Evolutionary conservation across 2,113 vertebrate species (phyloP).

Genomic region (Irena cyanogastra): DNA sequence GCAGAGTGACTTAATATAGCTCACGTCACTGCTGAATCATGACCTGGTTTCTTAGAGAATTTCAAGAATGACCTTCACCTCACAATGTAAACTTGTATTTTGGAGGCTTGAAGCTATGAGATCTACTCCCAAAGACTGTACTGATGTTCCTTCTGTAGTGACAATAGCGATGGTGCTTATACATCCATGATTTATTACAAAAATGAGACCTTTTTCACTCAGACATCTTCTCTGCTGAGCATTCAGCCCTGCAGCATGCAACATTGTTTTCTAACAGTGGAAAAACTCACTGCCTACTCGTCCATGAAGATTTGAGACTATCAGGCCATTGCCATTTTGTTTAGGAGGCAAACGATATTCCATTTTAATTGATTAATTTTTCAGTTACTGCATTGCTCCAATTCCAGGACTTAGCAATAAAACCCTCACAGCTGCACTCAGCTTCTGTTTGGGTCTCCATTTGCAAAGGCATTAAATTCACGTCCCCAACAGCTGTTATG

Average conservation of each 20-base stretch:
- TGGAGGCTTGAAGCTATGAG: neutral
- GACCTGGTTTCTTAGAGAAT: neutral
- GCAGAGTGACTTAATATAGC: neutral
- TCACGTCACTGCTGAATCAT: accelerated
- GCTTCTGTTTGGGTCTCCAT: neutral
- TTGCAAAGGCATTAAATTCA: constrained; percentile 20
- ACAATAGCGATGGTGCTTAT: neutral
- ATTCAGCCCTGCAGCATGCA: neutral
- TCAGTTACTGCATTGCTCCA: constrained; percentile 29
- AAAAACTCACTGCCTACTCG: neutral
- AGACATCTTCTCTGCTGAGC: neutral
- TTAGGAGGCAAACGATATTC: constrained; percentile 34
- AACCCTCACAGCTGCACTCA: neutral
- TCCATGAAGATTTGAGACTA: neutral
- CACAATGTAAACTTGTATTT: neutral
- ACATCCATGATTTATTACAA: neutral
- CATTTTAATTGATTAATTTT: constrained; percentile 43
- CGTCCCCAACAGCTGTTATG: too few relatives aligned
- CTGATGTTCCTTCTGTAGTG: neutral
- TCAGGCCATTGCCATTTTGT: neutral
- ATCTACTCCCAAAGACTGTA: neutral
- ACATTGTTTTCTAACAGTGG: neutral
- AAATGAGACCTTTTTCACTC: neutral
- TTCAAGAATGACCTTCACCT: neutral
- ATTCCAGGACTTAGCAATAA: constrained; percentile 34